Evolutionary conservation across 2,113 vertebrate genomes (phyloP).

Genomic region (Lepisosteus osseus): DNA sequence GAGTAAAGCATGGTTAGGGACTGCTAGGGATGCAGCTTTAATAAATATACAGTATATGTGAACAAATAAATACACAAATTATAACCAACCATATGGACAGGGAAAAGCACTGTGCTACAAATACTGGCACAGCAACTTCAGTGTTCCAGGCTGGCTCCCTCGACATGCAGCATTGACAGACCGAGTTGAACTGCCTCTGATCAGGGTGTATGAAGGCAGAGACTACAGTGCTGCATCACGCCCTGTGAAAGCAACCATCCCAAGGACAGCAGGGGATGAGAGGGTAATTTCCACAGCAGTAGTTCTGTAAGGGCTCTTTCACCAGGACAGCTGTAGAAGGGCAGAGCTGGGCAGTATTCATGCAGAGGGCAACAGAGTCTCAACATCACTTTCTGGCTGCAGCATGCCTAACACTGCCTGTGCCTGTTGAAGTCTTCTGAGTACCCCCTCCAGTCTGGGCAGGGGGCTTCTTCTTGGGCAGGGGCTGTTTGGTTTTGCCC

Average conservation of each 20-base stretch:
- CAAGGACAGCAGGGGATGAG: too few species aligned
- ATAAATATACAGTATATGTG: background rate
- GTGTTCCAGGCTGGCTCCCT: background rate
- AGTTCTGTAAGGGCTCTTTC: too few species aligned
- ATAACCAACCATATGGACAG: background rate
- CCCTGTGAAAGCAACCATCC: too few species aligned
- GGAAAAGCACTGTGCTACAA: too few species aligned
- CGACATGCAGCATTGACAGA: too few species aligned
- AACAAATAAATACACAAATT: background rate
- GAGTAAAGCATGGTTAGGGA: too few species aligned
- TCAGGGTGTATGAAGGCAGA: too few species aligned
- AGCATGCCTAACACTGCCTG: constrained; percentile 43
- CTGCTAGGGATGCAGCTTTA: background rate
- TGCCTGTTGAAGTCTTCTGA: constrained; percentile 31
- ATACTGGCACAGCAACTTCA: background rate
- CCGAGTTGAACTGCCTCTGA: too few species aligned
- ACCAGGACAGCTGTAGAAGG: background rate
- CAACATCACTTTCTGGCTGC: constrained; percentile 46
- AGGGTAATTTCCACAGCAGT: too few species aligned
- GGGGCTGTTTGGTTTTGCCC: constrained; percentile 76
- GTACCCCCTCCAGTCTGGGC: constrained; percentile 58
- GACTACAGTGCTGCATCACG: too few species aligned
- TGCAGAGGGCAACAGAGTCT: constrained; percentile 26
- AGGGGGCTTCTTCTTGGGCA: constrained; percentile 77
- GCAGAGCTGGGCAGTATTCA: constrained; percentile 47